Percentiles rank a stretch among this genome's conserved stretches.
Evolutionary conservation across 2,888 invertebrate species (phyloP).

Genomic region (Villa cingulata): DNA sequence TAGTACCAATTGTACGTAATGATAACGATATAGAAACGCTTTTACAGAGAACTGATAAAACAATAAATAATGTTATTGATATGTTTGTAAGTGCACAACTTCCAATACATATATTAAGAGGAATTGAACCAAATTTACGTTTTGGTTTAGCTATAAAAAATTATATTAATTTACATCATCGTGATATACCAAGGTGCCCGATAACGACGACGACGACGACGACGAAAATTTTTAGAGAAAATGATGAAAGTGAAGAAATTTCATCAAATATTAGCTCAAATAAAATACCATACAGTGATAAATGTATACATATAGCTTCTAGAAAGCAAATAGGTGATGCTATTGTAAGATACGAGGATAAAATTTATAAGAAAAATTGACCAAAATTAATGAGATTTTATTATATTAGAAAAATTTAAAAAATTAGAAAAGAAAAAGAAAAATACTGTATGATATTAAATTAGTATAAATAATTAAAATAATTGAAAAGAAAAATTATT

Average conservation of each 20-base stretch:
- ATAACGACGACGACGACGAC: slow-evolving; percentile 6
- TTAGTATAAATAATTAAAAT: too few relatives aligned
- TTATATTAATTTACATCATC: neutral
- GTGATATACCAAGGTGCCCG: slow-evolving; percentile 19
- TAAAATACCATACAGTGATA: slow-evolving; percentile 15
- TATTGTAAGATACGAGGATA: slow-evolving; percentile 33
- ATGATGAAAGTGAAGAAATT: neutral
- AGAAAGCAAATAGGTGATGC: slow-evolving; percentile 37
- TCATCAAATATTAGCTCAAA: neutral
- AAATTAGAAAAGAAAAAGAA: too few relatives aligned
- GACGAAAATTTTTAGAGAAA: neutral
- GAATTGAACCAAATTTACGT: slow-evolving; percentile 62
- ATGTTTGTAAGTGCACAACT: slow-evolving; percentile 52
- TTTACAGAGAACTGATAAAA: slow-evolving; percentile 33
- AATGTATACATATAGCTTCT: slow-evolving; percentile 41
- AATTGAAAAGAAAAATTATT: too few relatives aligned
- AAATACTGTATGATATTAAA: too few relatives aligned
- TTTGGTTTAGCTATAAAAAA: slow-evolving; percentile 38
- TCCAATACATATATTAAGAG: slow-evolving; percentile 58
- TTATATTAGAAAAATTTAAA: too few relatives aligned
- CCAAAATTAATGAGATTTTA: too few relatives aligned
- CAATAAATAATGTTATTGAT: slow-evolving; percentile 45
- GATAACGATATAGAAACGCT: slow-evolving; percentile 51
- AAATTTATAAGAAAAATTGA: slow-evolving; percentile 15
- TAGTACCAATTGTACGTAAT: slow-evolving; percentile 46